These are phyloP conservation scores for Penaeus vannamei DNA, from an alignment of 1,140 invertebrate genomes.

Conservation along the genomic window DNA sequence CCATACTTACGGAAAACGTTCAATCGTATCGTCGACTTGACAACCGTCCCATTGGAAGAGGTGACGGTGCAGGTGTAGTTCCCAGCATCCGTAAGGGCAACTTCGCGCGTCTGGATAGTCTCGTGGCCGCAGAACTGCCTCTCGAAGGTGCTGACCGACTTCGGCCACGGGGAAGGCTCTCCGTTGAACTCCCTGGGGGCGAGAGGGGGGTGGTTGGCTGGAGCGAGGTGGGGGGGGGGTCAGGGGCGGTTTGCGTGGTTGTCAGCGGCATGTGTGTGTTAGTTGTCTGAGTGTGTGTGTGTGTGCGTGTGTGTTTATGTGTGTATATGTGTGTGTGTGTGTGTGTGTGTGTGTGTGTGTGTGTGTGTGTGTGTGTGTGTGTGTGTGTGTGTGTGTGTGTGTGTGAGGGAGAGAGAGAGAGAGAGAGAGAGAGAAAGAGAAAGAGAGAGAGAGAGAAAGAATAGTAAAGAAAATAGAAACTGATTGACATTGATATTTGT, in stretches of 20 bases:
- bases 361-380: too few relatives aligned
- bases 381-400: too few relatives aligned
- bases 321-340: too few relatives aligned
- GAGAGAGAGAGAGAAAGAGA: too few relatives aligned
- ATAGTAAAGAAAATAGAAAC: too few relatives aligned
- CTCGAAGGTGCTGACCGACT: not conserved
- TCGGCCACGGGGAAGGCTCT: not conserved
- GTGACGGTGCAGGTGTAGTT: slow-evolving; percentile 8
- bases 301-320: too few relatives aligned
- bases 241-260: not conserved
- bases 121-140: not conserved
- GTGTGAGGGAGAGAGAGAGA: too few relatives aligned
- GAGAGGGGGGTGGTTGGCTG: not conserved
- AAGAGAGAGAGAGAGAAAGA: too few relatives aligned
- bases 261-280: not conserved
- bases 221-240: too few relatives aligned
- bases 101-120: not conserved
- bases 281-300: too few relatives aligned
- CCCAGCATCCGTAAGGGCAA: not conserved
- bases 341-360: too few relatives aligned
- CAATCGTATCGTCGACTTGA: not conserved
- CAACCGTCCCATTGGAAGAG: not conserved
- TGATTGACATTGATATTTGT: too few relatives aligned
- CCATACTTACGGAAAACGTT: not conserved
- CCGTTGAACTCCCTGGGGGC: not conserved